These are phyloP conservation scores for Bradynema listronoti DNA, from an alignment of 1,140 invertebrate species.

Conservation along the genomic window DNA sequence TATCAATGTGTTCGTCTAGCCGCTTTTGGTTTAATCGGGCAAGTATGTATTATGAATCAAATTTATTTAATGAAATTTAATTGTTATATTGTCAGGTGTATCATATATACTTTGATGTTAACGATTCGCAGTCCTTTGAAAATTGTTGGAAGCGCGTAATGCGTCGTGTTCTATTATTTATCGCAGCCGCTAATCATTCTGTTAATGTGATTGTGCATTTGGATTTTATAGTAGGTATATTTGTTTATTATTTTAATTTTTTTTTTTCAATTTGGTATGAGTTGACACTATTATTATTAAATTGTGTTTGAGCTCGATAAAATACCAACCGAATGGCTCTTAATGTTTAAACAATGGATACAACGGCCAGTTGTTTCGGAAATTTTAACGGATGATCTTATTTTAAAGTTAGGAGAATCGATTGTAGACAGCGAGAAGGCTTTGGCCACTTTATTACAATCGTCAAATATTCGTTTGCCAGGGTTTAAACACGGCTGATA, in stretches of 20 bases:
- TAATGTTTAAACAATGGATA: slow-evolving; percentile 34
- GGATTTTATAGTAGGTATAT: slow-evolving; percentile 30
- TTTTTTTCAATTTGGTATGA: too few species aligned
- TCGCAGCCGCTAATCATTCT: slow-evolving; percentile 23
- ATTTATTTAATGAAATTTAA: too few species aligned
- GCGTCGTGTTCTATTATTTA: slow-evolving; percentile 15
- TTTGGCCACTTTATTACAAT: slow-evolving; percentile 31
- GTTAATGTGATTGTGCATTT: slow-evolving; percentile 29
- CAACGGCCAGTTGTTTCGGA: slow-evolving; percentile 26
- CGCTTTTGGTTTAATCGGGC: slow-evolving; percentile 30
- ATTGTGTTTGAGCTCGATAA: too few species aligned
- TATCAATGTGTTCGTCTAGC: slow-evolving; percentile 34
- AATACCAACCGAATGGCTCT: slow-evolving; percentile 27
- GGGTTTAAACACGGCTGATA: too few species aligned
- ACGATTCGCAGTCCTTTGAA: slow-evolving; percentile 25
- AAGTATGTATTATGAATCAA: slow-evolving; percentile 19
- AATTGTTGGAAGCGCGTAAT: slow-evolving; percentile 29
- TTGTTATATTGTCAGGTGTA: slow-evolving; percentile 24
- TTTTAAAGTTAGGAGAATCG: slow-evolving; percentile 23
- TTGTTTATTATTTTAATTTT: too few species aligned
- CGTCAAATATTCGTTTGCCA: slow-evolving; percentile 34
- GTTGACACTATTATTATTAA: too few species aligned
- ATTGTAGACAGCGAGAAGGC: slow-evolving; percentile 33
- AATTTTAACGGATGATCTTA: slow-evolving; percentile 14
- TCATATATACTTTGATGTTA: slow-evolving; percentile 24